Evolutionary conservation across 92 coral and sea anemone species (phyloP).

Genomic region (Parazoanthus swiftii): DNA sequence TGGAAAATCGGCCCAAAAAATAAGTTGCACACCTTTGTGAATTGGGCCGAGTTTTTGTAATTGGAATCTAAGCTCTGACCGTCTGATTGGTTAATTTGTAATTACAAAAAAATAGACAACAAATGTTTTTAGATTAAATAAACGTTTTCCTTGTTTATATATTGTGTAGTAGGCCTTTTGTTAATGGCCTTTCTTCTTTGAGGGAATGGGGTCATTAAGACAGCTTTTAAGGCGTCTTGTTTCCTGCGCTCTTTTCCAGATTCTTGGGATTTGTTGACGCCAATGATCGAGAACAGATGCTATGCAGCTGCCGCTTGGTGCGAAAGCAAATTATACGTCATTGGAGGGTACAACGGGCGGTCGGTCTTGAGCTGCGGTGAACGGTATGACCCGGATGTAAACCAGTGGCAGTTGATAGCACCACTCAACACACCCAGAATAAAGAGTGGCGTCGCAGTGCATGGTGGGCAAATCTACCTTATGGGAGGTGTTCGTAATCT

Average conservation of each 20-base stretch:
- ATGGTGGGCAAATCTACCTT: constrained; percentile 73
- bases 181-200: no score
- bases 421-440: constrained; percentile 74
- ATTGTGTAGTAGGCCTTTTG: no score
- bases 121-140: no score
- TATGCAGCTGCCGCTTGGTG: constrained; percentile 68
- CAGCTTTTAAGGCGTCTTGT: no score
- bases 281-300: constrained; percentile 70
- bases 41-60: no score
- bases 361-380: constrained; percentile 69
- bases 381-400: constrained; percentile 63
- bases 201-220: no score
- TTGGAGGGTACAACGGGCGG: constrained; percentile 85
- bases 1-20: no score
- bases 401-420: constrained; percentile 73
- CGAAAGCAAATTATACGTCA: constrained; percentile 66
- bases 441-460: constrained; percentile 71
- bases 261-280: constrained; percentile 63
- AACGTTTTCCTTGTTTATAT: no score
- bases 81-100: no score
- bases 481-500: constrained; percentile 75
- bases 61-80: no score
- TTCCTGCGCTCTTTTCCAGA: constrained; percentile 44
- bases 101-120: no score
- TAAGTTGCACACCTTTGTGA: no score